phyloP scores from a whole-genome alignment of 2,797 vertebrate species.

The Hafferia zeledoni region DNA sequence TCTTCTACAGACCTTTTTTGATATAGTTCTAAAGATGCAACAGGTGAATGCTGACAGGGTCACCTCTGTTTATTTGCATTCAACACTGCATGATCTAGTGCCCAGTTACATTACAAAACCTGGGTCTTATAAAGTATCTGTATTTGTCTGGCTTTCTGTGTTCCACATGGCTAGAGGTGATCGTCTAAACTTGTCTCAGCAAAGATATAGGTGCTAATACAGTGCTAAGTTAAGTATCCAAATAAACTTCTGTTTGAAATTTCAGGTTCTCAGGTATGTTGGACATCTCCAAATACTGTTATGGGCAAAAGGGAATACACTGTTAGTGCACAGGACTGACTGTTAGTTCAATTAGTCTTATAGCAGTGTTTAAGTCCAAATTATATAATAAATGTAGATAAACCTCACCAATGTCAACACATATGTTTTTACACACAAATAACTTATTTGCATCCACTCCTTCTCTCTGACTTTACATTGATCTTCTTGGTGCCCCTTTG shows the following conservation, averaged over 20 bases:
- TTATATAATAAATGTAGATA: neutral
- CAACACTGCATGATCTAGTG: neutral
- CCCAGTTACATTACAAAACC: neutral
- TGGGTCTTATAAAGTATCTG: neutral
- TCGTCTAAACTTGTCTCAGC: neutral
- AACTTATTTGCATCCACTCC: neutral
- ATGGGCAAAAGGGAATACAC: neutral
- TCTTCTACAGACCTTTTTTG: neutral
- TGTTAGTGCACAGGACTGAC: neutral
- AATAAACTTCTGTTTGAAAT: neutral
- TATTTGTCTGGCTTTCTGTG: neutral
- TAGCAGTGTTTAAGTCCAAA: neutral
- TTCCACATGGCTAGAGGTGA: rapidly evolving
- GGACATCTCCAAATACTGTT: neutral
- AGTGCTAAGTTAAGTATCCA: neutral
- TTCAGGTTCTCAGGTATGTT: neutral
- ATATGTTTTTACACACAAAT: neutral
- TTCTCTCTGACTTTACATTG: neutral
- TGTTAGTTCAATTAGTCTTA: neutral
- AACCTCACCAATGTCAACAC: neutral
- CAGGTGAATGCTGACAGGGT: rapidly evolving
- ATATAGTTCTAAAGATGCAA: neutral
- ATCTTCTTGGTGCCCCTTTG: neutral
- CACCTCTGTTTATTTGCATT: neutral
- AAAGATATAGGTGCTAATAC: neutral